Evolutionary conservation across 2,797 vertebrate species (phyloP), one percentile per base, ranked within the genome.

Genomic region (Linurgus olivaceus): DNA sequence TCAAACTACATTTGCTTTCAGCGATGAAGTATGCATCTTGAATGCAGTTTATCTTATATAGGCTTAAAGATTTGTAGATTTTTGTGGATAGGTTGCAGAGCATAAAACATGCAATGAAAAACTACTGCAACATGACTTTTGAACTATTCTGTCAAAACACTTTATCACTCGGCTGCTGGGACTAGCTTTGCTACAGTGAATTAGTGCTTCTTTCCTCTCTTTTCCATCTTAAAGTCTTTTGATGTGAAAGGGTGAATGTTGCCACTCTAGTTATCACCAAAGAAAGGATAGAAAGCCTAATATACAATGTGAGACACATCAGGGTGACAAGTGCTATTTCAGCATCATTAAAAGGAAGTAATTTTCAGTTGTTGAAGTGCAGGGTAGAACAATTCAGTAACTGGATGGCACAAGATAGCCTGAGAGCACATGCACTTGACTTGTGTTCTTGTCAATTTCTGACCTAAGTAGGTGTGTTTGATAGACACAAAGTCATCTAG

Each of bases 21-120:
- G 25, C 51, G 57, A 84, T 70, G 31, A 86, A 77, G 57, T 67
- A 85, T 76, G 37, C 40, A 67, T 82, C 37, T 86, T 94, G 59
- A 86, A 96, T 40, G 40, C 42, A 95, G 86, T 96, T 96, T 93
- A 90, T 96, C 84, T 81, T 67, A 37, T 21, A 74, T 20, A 42
- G 38, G 80, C 51, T 95, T 96, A 91, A 93, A 96, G 58, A 85
- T 88, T 94, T 94, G 83, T 84, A 94, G 48, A 20, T 48, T 78
- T 90, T 88, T 71, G 29, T 54, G 83, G 63, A 84, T 92, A 89
- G 63, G n/a, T 82, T 76, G 67, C 65, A 81, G n/a, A 95, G 71
- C 65, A 92, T 73, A 96, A 95, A 96, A 90, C 20, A 55, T 62
- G 26, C 86, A 94, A 77, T 89, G 28, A 45, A 78, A 82, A 88